Evolutionary conservation across 2,797 vertebrate genomes (phyloP), one percentile per base, ranked within the genome.

Genomic region (Silurus lanzhouensis): DNA sequence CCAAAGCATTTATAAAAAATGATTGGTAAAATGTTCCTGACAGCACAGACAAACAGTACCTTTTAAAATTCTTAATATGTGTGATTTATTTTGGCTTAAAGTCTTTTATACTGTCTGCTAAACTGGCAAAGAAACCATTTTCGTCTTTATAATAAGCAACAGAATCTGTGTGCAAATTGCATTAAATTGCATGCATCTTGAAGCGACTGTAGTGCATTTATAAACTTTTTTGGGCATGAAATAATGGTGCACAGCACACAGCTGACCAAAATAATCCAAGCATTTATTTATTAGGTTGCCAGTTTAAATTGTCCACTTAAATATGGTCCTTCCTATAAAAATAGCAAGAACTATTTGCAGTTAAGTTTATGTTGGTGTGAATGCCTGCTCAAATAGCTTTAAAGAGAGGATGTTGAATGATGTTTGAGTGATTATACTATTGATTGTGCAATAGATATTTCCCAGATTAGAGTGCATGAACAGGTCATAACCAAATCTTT

Each of bases 361-460:
- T 77, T 20, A 78, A 22, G 57, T 44, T 60, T 60, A 75, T 75
- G 75, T 77, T 77, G 20, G 20, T 77, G 75, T 61, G 17, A 78
- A 60, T 13, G 31, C 60, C 12, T 61, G 75, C 64, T 44, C 63
- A 81, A 8, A 70, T 38, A 13, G 13, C 27, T 44, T 48, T 27
- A 6, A 75, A 74, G 38, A 64, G 58, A 60, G 38, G 61, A 71
- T 25, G 3, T 70, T 38, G 7, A 72, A 58, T 44, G 3, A 82
- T 58, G 13, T 31, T 72, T 63, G 70, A 22, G 48, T 72, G 25
- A 83, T 63, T 83, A 46, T 52, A 52, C n/a, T 74, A 48, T 63
- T 48, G 70, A 74, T 83, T 83, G 58, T 61, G 12, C 52, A 31
- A 25, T 38, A 77, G 57, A 82, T 61, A 66, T 75, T 82, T 64